These are phyloP conservation scores for Caenorhabditis imperialis DNA, from an alignment of 2,888 invertebrate genomes.

Conservation along the genomic window DNA sequence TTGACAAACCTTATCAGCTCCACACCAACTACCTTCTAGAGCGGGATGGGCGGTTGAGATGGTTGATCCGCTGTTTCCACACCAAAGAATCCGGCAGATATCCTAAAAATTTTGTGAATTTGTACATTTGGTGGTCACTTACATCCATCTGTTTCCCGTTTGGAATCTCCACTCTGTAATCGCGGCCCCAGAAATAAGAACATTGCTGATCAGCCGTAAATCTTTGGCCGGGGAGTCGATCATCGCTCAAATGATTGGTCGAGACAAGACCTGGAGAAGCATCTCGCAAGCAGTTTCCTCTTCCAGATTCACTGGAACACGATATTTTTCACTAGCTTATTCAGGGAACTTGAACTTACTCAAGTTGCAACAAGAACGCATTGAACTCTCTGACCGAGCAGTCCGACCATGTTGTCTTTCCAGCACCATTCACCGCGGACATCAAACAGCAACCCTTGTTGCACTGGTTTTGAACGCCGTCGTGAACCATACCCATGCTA, in stretches of 20 bases:
- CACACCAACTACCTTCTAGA: conserved; percentile 78
- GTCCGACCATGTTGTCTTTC: conserved; percentile 78
- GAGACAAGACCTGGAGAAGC: conserved; percentile 66
- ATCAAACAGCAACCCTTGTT: conserved; percentile 75
- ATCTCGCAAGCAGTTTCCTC: conserved; percentile 76
- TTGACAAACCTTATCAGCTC: conserved; percentile 64
- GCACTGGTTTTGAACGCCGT: conserved; percentile 78
- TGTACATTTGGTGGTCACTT: conserved; percentile 12
- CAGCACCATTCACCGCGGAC: conserved; percentile 78
- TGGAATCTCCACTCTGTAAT: conserved; percentile 77
- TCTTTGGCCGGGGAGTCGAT: conserved; percentile 74
- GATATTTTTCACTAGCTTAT: background rate
- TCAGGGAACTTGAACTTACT: conserved; percentile 71
- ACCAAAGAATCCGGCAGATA: conserved; percentile 78
- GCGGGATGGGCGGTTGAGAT: conserved; percentile 78
- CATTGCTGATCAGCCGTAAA: conserved; percentile 78
- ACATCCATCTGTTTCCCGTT: conserved; percentile 72
- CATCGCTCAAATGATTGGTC: conserved; percentile 71
- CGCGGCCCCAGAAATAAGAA: conserved; percentile 78
- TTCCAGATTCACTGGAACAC: conserved; percentile 72
- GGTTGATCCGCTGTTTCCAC: conserved; percentile 78
- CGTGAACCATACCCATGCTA: conserved; percentile 79
- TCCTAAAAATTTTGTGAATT: conserved; percentile 62
- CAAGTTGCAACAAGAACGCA: conserved; percentile 75
- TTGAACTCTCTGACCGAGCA: conserved; percentile 77